A percentile compares a stretch with the other conserved stretches of the same genome.
phyloP scores from a whole-genome alignment of 2,113 vertebrate genomes.

The Alces alces region DNA sequence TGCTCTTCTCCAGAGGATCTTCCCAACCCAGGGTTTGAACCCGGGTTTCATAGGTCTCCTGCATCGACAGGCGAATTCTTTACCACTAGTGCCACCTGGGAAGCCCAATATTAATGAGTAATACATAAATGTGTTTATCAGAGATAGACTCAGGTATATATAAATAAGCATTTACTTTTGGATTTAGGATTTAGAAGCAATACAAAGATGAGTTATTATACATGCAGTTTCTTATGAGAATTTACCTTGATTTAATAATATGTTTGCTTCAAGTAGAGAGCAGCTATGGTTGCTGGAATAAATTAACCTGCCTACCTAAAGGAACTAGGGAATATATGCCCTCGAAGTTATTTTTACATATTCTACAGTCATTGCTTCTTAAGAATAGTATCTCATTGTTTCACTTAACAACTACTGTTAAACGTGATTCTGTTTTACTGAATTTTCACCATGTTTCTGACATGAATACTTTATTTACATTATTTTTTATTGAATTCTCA shows the following conservation, averaged over 20 bases:
- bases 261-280: not conserved
- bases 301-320: not conserved
- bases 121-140: not conserved
- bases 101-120: not conserved
- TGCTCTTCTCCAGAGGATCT: not conserved
- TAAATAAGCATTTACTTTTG: not conserved
- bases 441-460: not conserved
- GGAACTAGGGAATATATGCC: not conserved
- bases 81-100: not conserved
- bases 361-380: not conserved
- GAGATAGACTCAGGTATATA: not conserved
- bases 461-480: not conserved
- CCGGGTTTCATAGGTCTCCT: not conserved
- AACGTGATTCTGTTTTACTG: not conserved
- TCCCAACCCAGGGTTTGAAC: not conserved
- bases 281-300: not conserved
- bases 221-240: not conserved
- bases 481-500: constrained; percentile 10
- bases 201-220: constrained; percentile 28
- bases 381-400: not conserved
- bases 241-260: constrained; percentile 22
- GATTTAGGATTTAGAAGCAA: constrained; percentile 24
- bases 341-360: not conserved
- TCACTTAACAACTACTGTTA: not conserved
- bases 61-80: not conserved